phyloP scores from a whole-genome alignment of 1,140 invertebrate species.

The Magallana ariakensis region DNA sequence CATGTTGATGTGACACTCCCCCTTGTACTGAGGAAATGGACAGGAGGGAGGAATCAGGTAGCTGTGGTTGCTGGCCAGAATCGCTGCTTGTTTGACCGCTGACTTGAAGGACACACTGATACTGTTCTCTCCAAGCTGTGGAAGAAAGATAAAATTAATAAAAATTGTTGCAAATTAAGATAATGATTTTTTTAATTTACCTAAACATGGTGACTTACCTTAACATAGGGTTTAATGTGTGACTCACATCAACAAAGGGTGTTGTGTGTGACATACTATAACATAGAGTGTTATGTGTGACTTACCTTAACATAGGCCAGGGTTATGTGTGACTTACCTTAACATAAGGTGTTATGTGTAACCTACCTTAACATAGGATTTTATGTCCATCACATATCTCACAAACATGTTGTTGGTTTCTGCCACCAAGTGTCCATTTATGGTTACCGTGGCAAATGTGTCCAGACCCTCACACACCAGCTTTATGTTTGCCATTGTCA shows the following conservation, averaged over 20 bases:
- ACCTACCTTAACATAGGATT: constrained; percentile 80
- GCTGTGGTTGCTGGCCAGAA: constrained; percentile 81
- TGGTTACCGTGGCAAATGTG: constrained; percentile 87
- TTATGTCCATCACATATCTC: constrained; percentile 89
- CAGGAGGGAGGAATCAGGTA: constrained; percentile 91
- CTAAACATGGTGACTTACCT: too few relatives aligned
- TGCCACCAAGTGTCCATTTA: constrained; percentile 87
- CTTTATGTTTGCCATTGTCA: constrained; percentile 44
- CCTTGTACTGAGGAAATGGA: constrained; percentile 88
- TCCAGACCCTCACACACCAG: constrained; percentile 88
- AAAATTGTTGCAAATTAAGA: too few relatives aligned
- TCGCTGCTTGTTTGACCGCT: constrained; percentile 85
- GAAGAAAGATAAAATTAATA: too few relatives aligned
- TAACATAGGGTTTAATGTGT: too few relatives aligned
- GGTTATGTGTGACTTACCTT: too few relatives aligned
- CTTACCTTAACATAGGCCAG: not conserved
- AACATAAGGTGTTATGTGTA: too few relatives aligned
- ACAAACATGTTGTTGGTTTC: constrained; percentile 93
- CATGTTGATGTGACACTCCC: constrained; percentile 96
- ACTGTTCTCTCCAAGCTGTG: constrained; percentile 82
- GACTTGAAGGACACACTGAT: constrained; percentile 88
- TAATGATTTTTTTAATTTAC: too few relatives aligned
- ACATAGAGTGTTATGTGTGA: too few relatives aligned
- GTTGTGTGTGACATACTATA: too few relatives aligned
- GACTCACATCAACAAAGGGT: too few relatives aligned